Conservation (phyloP, 2,113 vertebrate species). For the Gracilinanus agilis region DNA sequence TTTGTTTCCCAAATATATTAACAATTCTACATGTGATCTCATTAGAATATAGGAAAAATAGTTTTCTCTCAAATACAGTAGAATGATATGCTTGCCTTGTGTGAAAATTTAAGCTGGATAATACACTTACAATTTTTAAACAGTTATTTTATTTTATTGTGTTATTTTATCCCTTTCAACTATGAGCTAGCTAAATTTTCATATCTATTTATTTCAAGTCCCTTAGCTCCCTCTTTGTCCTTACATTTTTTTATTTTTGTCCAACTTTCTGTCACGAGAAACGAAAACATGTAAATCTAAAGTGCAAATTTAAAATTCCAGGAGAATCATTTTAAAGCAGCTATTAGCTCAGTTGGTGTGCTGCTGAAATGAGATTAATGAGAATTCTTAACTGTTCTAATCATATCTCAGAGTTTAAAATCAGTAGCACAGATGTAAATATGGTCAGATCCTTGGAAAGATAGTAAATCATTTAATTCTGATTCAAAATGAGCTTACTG, state of each 20-base stretch:
- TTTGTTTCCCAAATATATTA: conserved; percentile 4
- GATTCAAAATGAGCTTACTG: conserved; percentile 18
- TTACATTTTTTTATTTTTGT: conserved; percentile 53
- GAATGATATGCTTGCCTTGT: neutral
- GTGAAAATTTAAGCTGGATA: neutral
- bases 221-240: conserved; percentile 28
- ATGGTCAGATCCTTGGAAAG: neutral
- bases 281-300: conserved; percentile 53
- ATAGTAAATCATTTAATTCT: conserved; percentile 29
- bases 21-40: neutral
- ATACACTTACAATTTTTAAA: conserved; percentile 57
- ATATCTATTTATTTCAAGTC: conserved; percentile 61
- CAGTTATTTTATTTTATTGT: conserved; percentile 50
- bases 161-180: conserved; percentile 60
- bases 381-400: conserved; percentile 25
- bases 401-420: conserved; percentile 2
- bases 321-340: conserved; percentile 40
- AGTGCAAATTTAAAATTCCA: conserved; percentile 56
- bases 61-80: neutral
- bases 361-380: conserved; percentile 37
- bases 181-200: conserved; percentile 28
- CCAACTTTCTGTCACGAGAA: conserved; percentile 51
- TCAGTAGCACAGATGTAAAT: neutral
- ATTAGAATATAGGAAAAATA: neutral
- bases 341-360: conserved; percentile 26